These are phyloP conservation scores for Aphelocoma californica DNA, from an alignment of 2,797 vertebrate genomes.

Conservation along the genomic window DNA sequence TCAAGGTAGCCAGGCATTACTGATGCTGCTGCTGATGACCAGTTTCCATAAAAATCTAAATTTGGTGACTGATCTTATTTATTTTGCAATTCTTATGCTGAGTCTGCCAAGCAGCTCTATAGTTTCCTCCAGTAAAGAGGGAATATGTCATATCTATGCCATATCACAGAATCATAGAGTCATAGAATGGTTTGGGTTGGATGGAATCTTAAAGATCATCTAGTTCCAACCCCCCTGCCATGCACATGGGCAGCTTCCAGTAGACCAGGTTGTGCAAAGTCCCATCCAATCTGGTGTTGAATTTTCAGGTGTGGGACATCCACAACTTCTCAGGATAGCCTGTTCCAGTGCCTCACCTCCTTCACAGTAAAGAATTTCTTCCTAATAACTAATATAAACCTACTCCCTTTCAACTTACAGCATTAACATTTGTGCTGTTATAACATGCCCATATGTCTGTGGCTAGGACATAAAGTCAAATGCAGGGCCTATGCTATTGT, in stretches of 20 bases:
- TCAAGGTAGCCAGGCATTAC: neutral
- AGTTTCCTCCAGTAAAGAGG: neutral
- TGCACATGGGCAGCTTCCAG: neutral
- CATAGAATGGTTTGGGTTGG: neutral
- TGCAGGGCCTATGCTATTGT: rapidly evolving
- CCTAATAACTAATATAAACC: neutral
- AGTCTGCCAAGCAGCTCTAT: neutral
- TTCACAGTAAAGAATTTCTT: neutral
- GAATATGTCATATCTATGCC: neutral
- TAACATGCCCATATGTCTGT: rapidly evolving
- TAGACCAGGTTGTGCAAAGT: neutral
- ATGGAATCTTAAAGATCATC: neutral
- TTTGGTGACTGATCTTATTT: neutral
- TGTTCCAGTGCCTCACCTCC: neutral
- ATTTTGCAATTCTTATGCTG: neutral
- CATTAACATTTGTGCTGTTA: neutral
- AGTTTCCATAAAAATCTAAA: neutral
- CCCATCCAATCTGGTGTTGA: neutral
- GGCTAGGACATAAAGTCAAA: neutral
- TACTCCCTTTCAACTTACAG: neutral
- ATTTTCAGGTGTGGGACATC: neutral
- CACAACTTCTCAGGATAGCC: neutral
- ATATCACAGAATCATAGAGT: neutral
- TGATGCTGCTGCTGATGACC: neutral
- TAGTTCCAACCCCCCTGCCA: neutral